These are phyloP conservation scores for Trichonephila inaurata DNA, from an alignment of 1,140 invertebrate species.

Conservation along the genomic window DNA sequence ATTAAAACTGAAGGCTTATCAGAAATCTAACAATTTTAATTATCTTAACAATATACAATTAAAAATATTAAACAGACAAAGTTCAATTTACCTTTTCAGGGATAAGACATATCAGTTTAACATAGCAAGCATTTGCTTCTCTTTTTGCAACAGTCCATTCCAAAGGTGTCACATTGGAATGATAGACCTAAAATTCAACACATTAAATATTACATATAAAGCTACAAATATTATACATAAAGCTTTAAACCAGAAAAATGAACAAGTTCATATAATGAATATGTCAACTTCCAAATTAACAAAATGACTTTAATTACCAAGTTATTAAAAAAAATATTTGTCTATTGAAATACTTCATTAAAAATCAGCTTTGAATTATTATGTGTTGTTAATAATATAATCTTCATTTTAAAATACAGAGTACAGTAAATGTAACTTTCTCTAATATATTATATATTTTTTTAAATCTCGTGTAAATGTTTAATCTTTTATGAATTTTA, in stretches of 20 bases:
- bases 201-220: background rate
- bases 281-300: background rate
- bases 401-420: too few species aligned
- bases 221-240: background rate
- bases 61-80: background rate
- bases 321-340: background rate
- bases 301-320: background rate
- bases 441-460: too few species aligned
- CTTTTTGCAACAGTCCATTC: constrained; percentile 96
- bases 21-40: too few species aligned
- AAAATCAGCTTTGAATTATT: too few species aligned
- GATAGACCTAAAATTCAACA: constrained; percentile 87
- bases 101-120: constrained; percentile 84
- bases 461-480: too few species aligned
- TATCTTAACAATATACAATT: too few species aligned
- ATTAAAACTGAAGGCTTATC: too few species aligned
- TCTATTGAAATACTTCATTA: too few species aligned
- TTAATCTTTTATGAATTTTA: too few species aligned
- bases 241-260: background rate
- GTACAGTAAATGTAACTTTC: too few species aligned
- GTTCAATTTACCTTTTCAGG: constrained; percentile 82
- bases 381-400: too few species aligned
- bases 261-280: too few species aligned
- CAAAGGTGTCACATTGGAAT: constrained; percentile 95
- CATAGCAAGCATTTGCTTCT: constrained; percentile 84